Conservation (phyloP, 2,797 vertebrate species). For the Scolopax rusticola region DNA sequence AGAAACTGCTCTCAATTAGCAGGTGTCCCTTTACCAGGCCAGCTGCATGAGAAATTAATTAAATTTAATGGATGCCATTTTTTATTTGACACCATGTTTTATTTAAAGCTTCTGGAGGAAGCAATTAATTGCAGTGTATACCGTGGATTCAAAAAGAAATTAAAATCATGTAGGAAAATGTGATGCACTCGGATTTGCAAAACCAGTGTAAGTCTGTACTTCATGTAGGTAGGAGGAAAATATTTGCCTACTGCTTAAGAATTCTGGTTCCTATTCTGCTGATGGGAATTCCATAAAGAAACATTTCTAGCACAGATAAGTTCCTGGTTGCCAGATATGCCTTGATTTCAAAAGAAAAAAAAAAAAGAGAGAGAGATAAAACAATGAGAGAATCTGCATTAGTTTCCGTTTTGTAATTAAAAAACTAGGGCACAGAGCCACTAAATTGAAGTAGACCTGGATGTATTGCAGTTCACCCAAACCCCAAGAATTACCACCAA, state of each 20-base stretch:
- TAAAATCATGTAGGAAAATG: not conserved
- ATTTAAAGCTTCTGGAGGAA: constrained; percentile 79
- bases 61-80: constrained; percentile 76
- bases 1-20: constrained; percentile 31
- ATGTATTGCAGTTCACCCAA: not conserved
- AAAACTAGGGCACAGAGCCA: not conserved
- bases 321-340: not conserved
- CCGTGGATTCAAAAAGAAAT: constrained; percentile 39
- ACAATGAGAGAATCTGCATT: not conserved
- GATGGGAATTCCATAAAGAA: not conserved
- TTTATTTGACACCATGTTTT: constrained; percentile 70
- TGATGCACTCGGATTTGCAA: not conserved
- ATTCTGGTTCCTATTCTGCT: not conserved
- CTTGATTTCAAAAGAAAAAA: not conserved
- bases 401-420: not conserved
- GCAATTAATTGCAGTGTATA: constrained; percentile 73
- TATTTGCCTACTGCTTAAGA: not conserved
- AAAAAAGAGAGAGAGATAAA: not conserved
- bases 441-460: not conserved
- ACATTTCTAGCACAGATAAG: not conserved
- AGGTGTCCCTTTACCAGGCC: constrained; percentile 5
- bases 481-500: not conserved
- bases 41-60: constrained; percentile 72
- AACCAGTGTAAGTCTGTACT: not conserved
- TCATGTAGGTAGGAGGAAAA: not conserved